phyloP scores from a whole-genome alignment of 2,797 vertebrate genomes.

The Enteromius anoplus region DNA sequence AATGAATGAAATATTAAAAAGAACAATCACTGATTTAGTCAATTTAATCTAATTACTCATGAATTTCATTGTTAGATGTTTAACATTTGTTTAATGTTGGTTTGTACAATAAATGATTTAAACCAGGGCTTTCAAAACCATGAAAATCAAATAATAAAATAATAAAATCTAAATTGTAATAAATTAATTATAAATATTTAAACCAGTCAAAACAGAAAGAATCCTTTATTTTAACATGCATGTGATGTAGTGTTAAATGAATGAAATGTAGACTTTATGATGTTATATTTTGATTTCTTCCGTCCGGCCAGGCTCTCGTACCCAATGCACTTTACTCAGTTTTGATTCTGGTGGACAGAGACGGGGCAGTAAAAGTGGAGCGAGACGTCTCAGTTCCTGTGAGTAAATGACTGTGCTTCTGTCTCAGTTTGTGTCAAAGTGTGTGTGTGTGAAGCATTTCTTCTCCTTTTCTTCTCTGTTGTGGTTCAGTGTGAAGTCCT shows the following conservation, averaged over 20 bases:
- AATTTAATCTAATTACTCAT: background rate
- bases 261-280: background rate
- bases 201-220: background rate
- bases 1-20: background rate
- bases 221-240: background rate
- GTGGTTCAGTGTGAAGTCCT: slow-evolving; percentile 79
- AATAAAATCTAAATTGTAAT: background rate
- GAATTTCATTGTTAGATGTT: too few relatives aligned
- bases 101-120: background rate
- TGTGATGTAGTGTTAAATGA: background rate
- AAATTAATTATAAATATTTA: background rate
- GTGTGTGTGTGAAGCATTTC: background rate
- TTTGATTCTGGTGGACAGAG: slow-evolving; percentile 83
- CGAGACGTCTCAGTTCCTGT: slow-evolving; percentile 79
- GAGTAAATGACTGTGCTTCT: slow-evolving; percentile 45
- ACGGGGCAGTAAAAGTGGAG: slow-evolving; percentile 76
- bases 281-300: slow-evolving; percentile 35
- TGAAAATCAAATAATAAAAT: background rate
- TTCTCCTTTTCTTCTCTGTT: slow-evolving; percentile 12
- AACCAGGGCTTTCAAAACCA: background rate
- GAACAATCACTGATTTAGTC: background rate
- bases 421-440: background rate
- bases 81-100: too few relatives aligned
- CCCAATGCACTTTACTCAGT: slow-evolving; percentile 82
- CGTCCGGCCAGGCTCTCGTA: slow-evolving; percentile 69